These are phyloP conservation scores for Thunnus maccoyii DNA, from an alignment of 2,113 vertebrate genomes.

Conservation along the genomic window DNA sequence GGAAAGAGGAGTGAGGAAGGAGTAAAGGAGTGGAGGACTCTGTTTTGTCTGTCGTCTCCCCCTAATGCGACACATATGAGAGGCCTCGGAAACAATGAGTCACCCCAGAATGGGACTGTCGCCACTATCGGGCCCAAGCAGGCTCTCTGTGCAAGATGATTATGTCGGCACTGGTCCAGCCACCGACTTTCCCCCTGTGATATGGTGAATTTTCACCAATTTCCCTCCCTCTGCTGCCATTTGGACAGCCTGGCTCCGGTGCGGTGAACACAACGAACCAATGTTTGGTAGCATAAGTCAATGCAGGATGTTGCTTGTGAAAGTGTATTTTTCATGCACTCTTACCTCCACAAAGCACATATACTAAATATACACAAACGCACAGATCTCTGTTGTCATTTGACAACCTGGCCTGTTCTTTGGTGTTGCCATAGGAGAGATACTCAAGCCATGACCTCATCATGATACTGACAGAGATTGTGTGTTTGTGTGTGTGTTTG, in stretches of 20 bases:
- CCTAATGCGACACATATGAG: conserved; percentile 76
- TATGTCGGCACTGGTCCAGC: conserved; percentile 41
- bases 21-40: conserved; percentile 20
- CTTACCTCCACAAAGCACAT: background rate
- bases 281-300: background rate
- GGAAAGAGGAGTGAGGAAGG: conserved; percentile 26
- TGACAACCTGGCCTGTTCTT: conserved; percentile 37
- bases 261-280: background rate
- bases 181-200: conserved; percentile 14
- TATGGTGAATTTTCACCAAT: background rate
- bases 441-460: conserved; percentile 56
- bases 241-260: background rate
- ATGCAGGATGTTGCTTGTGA: background rate
- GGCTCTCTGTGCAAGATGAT: conserved; percentile 47
- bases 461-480: conserved; percentile 37
- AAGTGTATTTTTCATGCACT: background rate
- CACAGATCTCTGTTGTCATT: conserved; percentile 9
- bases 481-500: conserved; percentile 16
- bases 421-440: conserved; percentile 15
- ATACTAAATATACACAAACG: background rate
- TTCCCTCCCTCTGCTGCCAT: conserved; percentile 6
- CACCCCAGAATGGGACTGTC: conserved; percentile 63
- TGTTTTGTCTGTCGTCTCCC: conserved; percentile 71
- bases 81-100: conserved; percentile 79
- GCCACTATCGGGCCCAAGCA: conserved; percentile 58